Percentiles rank a stretch among this genome's conserved stretches.
Evolutionary conservation across 2,888 invertebrate species (phyloP).

Genomic region (Suillia variegata): DNA sequence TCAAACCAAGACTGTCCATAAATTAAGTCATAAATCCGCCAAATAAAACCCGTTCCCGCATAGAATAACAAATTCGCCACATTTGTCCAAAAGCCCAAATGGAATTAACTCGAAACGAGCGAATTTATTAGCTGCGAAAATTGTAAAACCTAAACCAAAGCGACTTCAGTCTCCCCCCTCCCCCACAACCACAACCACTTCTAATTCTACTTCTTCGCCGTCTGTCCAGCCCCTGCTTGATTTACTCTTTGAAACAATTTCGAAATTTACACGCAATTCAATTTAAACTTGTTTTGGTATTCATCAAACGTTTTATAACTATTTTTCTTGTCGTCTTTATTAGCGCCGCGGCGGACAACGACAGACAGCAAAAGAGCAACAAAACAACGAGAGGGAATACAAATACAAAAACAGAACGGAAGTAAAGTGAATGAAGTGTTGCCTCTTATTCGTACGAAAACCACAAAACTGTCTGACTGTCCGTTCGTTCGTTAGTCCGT

Average conservation of each 20-base stretch:
- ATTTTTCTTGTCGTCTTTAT: constrained; percentile 54
- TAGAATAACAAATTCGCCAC: neutral
- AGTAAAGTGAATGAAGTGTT: neutral
- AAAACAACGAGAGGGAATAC: no score
- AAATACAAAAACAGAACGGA: no score
- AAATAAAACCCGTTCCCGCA: neutral
- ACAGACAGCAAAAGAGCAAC: neutral
- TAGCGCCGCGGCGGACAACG: constrained; percentile 39
- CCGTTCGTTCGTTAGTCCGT: neutral
- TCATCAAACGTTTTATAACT: constrained; percentile 53
- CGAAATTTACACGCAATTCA: constrained; percentile 35
- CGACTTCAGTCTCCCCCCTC: neutral
- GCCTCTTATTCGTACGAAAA: neutral
- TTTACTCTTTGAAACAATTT: neutral
- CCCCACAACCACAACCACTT: neutral
- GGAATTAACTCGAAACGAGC: constrained; percentile 26
- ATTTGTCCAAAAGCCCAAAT: neutral
- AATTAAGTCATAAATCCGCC: constrained; percentile 1
- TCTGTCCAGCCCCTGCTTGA: no score
- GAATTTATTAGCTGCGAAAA: constrained; percentile 19
- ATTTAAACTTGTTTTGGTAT: constrained; percentile 51
- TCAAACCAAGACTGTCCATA: neutral
- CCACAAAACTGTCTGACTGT: neutral
- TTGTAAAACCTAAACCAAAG: neutral
- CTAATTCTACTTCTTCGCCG: no score